Conservation (phyloP, 2,888 invertebrate genomes). For the Xanthorhoe spadicearia region DNA sequence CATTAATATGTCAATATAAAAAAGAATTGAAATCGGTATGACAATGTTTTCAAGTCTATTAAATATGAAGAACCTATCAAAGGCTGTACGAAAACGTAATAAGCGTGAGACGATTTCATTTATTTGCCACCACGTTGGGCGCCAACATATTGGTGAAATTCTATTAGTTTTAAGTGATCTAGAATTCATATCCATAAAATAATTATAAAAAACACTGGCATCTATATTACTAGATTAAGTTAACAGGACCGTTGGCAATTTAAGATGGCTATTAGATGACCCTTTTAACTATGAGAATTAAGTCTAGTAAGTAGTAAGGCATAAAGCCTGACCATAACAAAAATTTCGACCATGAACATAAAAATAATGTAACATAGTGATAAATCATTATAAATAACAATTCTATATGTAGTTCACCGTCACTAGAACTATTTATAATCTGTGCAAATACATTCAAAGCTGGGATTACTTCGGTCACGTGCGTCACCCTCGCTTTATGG, state of each 20-base stretch:
- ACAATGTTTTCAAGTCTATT: no score
- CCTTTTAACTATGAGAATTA: background rate
- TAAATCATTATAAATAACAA: background rate
- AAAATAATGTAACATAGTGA: background rate
- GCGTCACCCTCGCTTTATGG: slow-evolving; percentile 43
- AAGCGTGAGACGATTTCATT: background rate
- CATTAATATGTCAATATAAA: background rate
- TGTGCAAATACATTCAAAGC: slow-evolving; percentile 30
- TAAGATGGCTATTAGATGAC: no score
- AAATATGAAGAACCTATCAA: no score
- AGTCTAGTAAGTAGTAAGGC: background rate
- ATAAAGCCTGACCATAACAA: background rate
- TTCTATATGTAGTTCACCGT: slow-evolving; percentile 50
- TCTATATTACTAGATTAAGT: no score
- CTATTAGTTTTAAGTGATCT: no score
- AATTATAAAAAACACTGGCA: no score
- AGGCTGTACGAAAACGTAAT: no score
- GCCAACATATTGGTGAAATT: slow-evolving; percentile 44
- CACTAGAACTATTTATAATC: slow-evolving; percentile 24
- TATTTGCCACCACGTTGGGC: slow-evolving; percentile 45
- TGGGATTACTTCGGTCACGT: slow-evolving; percentile 38
- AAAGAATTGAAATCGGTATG: background rate
- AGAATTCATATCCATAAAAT: no score
- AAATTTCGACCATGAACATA: background rate
- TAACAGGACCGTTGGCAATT: no score